Base-by-base conservation (phyloP, 2,888 invertebrate species). In the Pyralis farinalis region DNA sequence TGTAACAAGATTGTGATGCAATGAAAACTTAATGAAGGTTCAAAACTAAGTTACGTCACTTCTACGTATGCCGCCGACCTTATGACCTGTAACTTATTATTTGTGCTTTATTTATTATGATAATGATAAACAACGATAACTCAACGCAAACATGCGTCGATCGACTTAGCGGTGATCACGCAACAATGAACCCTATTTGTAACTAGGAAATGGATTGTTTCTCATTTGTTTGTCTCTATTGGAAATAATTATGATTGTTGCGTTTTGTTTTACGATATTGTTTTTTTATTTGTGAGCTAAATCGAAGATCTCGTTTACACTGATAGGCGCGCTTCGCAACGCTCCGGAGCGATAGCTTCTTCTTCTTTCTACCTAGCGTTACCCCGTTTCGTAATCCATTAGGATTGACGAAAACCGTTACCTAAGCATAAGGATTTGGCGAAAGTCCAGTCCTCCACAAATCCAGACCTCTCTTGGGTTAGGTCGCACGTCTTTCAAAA, bases 41-140 rank as follows among this genome's bases (percentile, higher is more conserved):
- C 25, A 16, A 11, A 30, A 30, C 3, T 10, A 6, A 11, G 9
- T 36, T 25, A 38, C 37, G 37, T 25, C 31, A 30, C 20, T 4
- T 6, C 21, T 12, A 16, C 37, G 66, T 70, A 63, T 62, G 61
- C 51, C 55, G 56, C 50, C 63, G 69, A 59, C 67, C 69, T n/a
- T 53, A 45, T 73, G 73, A 77, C 75, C 77, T 48, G 31, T 34
- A 33, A 64, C n/a, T n/a, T n/a, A n/a, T 55, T 71, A 66, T 71
- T 70, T 68, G 45, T 28, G 20, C 34, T 46, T 50, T 47, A 47
- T 49, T 35, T 42, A 42, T 44, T 40, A 42, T 31, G 56, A 61
- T 54, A 67, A 42, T 31, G 56, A 61, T 54, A 67, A 70, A 55
- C 49, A 53, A 49, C 42, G 75, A 78, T 80, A 74, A 67, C 49